phyloP scores from a whole-genome alignment of 2,888 invertebrate species.

The Pandemis heparana region DNA sequence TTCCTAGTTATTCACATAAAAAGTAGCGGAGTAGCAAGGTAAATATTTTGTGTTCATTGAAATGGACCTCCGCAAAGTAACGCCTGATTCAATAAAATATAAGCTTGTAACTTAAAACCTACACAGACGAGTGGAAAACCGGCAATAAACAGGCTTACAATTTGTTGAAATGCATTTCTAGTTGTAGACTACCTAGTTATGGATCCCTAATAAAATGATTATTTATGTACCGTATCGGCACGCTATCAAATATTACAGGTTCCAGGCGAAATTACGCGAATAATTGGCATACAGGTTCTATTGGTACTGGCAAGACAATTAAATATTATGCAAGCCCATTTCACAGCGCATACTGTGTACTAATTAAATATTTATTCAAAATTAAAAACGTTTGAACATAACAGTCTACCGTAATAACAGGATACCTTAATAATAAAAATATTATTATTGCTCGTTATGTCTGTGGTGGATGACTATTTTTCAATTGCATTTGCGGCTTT shows the following conservation, averaged over 20 bases:
- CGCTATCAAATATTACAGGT: constrained; percentile 25
- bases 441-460: neutral
- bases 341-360: neutral
- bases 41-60: too few relatives aligned
- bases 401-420: too few relatives aligned
- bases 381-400: neutral
- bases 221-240: constrained; percentile 10
- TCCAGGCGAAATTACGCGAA: constrained; percentile 21
- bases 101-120: too few relatives aligned
- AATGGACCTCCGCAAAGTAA: too few relatives aligned
- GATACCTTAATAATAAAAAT: too few relatives aligned
- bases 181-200: too few relatives aligned
- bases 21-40: too few relatives aligned
- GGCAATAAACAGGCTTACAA: neutral
- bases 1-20: too few relatives aligned
- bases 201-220: neutral
- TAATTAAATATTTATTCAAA: neutral
- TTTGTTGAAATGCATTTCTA: neutral
- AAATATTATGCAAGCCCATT: constrained; percentile 27
- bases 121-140: too few relatives aligned
- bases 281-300: constrained; percentile 28
- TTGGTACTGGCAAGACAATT: constrained; percentile 19
- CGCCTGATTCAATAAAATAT: too few relatives aligned
- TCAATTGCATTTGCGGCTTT: too few relatives aligned
- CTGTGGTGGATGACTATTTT: too few relatives aligned